A percentile compares a stretch with the other conserved stretches of the same genome.
Conservation (phyloP, 2,888 invertebrate species). For the Folsomia candida region DNA sequence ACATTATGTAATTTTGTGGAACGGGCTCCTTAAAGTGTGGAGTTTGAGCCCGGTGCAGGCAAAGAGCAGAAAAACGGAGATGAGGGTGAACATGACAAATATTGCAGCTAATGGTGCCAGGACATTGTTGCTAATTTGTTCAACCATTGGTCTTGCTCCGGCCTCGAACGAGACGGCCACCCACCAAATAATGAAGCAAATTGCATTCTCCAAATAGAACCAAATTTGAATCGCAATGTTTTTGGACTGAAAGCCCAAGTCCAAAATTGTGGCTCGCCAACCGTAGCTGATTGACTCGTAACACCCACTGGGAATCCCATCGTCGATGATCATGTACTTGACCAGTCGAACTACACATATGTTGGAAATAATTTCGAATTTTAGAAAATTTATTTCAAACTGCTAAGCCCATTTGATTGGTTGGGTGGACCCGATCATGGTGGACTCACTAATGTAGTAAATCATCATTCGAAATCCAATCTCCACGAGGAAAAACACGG, state of each 20-base stretch:
- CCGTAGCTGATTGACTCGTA: conserved; percentile 47
- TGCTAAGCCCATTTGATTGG: no score
- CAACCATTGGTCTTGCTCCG: neutral
- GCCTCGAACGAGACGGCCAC: conserved; percentile 3
- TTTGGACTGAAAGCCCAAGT: conserved; percentile 45
- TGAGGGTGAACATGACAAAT: conserved; percentile 19
- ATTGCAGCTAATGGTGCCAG: conserved; percentile 25
- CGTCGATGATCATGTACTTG: conserved; percentile 24
- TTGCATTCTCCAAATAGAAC: conserved; percentile 44
- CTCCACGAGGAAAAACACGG: conserved; percentile 19
- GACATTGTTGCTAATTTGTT: neutral
- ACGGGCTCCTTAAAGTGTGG: conserved; percentile 30
- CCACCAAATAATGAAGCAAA: conserved; percentile 43
- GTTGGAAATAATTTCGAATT: no score
- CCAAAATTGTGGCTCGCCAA: conserved; percentile 45
- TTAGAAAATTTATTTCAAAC: no score
- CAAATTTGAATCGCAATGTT: conserved; percentile 44
- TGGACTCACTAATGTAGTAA: no score
- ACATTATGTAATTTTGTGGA: no score
- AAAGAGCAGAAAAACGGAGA: conserved; percentile 35
- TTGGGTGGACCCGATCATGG: no score
- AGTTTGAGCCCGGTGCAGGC: conserved; percentile 30
- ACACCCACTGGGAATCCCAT: conserved; percentile 44
- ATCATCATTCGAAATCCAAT: conserved; percentile 35
- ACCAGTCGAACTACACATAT: conserved; percentile 34